phyloP scores from a whole-genome alignment of 35 echinoderm and acorn worm genomes.

The Holothuria glaberrima region DNA sequence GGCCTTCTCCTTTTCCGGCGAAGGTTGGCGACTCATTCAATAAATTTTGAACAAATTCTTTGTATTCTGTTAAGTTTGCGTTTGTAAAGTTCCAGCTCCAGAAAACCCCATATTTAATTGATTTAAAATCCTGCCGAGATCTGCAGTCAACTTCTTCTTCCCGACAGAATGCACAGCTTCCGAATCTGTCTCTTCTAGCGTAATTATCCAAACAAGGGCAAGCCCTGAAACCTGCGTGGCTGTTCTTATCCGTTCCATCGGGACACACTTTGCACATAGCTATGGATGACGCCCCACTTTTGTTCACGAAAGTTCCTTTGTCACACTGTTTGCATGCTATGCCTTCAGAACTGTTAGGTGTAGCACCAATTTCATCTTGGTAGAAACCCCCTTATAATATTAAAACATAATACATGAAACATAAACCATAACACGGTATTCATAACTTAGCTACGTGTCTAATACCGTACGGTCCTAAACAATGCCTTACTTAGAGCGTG shows the following conservation, averaged over 20 bases:
- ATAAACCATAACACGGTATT: no score
- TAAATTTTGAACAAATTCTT: conserved; percentile 44
- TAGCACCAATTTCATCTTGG: conserved; percentile 50
- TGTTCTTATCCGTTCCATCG: conserved; percentile 49
- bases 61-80: background rate
- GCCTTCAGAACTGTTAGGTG: no score
- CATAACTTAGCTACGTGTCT: no score
- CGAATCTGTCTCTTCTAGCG: conserved; percentile 57
- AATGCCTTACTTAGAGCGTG: no score
- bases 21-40: background rate
- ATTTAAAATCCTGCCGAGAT: conserved; percentile 12
- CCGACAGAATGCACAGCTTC: conserved; percentile 28
- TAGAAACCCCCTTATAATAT: conserved; percentile 59
- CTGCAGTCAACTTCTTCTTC: conserved; percentile 33
- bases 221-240: conserved; percentile 51
- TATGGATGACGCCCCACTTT: background rate
- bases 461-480: no score
- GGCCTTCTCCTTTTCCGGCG: background rate
- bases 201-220: conserved; percentile 65
- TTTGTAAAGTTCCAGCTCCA: conserved; percentile 17
- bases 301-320: conserved; percentile 46
- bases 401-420: no score
- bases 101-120: conserved; percentile 31
- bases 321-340: conserved; percentile 59
- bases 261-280: conserved; percentile 63